A percentile compares a stretch with the other conserved stretches of the same genome.
Evolutionary conservation across 2,113 vertebrate species (phyloP).

Genomic region (Cyanistes caeruleus): DNA sequence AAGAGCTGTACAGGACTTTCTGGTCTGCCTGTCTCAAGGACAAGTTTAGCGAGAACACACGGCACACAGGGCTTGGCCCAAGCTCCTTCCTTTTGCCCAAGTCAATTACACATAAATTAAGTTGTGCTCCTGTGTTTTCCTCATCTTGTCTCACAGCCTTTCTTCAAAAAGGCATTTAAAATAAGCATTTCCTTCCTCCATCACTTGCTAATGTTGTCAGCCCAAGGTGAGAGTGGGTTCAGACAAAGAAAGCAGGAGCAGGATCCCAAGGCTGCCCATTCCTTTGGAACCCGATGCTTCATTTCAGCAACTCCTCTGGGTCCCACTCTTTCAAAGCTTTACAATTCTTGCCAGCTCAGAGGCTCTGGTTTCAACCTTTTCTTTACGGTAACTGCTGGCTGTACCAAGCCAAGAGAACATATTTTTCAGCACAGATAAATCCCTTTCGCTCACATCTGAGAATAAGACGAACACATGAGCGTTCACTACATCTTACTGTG

Average conservation of each 20-base stretch:
- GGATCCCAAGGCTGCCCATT: neutral
- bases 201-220: neutral
- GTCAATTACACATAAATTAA: neutral
- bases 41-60: neutral
- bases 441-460: neutral
- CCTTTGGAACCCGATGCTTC: neutral
- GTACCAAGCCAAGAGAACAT: neutral
- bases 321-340: neutral
- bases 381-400: slow-evolving; percentile 6
- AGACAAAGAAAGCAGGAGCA: neutral
- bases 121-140: neutral
- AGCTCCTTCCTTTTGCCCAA: neutral
- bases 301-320: slow-evolving; percentile 16
- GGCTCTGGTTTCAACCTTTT: slow-evolving; percentile 38
- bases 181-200: neutral
- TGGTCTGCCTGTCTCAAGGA: neutral
- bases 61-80: rapidly evolving
- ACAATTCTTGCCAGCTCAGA: neutral
- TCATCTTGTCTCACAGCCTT: neutral
- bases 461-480: neutral
- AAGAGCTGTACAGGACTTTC: neutral
- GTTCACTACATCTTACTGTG: neutral
- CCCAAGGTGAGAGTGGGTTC: neutral
- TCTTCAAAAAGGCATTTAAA: neutral
- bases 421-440: slow-evolving; percentile 45